Base-by-base conservation (phyloP, 2,113 vertebrate genomes). In the Gambusia holbrooki region DNA sequence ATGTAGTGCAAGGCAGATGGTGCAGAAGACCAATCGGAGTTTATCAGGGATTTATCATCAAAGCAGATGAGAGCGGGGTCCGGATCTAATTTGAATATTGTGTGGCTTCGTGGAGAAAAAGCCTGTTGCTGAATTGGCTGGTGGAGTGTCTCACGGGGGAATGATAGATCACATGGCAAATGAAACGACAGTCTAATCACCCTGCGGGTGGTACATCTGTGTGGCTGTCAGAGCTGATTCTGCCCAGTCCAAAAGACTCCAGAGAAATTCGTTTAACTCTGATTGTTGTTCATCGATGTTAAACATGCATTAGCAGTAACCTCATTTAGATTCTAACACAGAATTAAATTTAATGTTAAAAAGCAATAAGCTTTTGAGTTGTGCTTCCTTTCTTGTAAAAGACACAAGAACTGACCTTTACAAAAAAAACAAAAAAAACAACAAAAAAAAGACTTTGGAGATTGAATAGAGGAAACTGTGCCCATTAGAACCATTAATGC, bases 131-230 rank as follows among this genome's bases (percentile, higher is more conserved):
- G 66, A 85, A 80, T 87, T 83, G 68, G 22, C 65, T 71, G 10
- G 19, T 32, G 3, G n/a, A 67, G 60, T 70, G 33, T 73, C 66
- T 69, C 69, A 69, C 30, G 11, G 12, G 42, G 63, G 67, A 70
- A 63, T n/a, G 30, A 87, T 83, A 66, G 68, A 84, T 89, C 67
- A 74, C 40, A 73, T 9, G 17, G 58, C 5, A 69, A 82, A 84
- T 69, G 60, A 61, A 77, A 82, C 67, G 66, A 77, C 76, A 74
- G 69, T 66, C 40, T 14, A 54, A 73, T 77, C 33, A 60, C 65
- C 65, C 66, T 33, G 37, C n/a, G 33, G 51, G 42, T 85, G 80
- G 69, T 66, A 37, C 74, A 73, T 79, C 69, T 37, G 75, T 81
- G 64, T 69, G 29, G 40, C 68, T 81, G 74, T 76, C 74, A 81